Evolutionary conservation across 2,888 invertebrate species (phyloP), one percentile per base, ranked within the genome.

Genomic region (Matsumyia berberina): DNA sequence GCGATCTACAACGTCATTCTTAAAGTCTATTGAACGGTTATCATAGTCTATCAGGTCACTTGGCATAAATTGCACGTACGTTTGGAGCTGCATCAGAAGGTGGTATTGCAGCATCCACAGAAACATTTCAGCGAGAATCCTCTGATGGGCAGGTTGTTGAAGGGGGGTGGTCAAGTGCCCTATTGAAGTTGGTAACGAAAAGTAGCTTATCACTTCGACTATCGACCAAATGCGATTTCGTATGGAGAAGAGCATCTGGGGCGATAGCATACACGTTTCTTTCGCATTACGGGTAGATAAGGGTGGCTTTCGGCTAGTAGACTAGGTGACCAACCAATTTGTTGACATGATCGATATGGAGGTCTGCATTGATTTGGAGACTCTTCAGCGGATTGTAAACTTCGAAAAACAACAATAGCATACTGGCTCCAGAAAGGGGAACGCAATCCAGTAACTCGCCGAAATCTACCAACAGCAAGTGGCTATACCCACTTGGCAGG

Each of bases 301-400:
- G 96, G 0, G 97, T 98, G 0, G 99, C 99, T 91, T 98, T 97
- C 0, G 98, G 98, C 99, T 99, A 99, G 90, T 98, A 98, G 5
- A 99, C 96, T 39, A 99, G 93, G 92, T 99, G 98, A 0, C 97
- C 96, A 1, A 97, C 96, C 67, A 98, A 92, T 92, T 98, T 96
- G 89, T 97, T 97, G 9, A 98, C 97, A 94, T 98, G 98, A 69
- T 96, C 95, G 31, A 98, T 93, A 35, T 97, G 96, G 51, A 99
- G 93, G 92, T 98, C 98, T 0, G 98, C 95, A 93, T 99, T 93
- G 17, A 96, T 96, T 91, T 98, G 97, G 4, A 91, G 87, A 39
- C 91, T 91, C 35, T 91, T 91, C 11, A 91, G 57, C 0, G 91
- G 91, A 51, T 90, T 90, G 53, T 86, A 99, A 89, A 92, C 96